Conservation (phyloP, 2,113 vertebrate genomes). For the Saccopteryx bilineata region DNA sequence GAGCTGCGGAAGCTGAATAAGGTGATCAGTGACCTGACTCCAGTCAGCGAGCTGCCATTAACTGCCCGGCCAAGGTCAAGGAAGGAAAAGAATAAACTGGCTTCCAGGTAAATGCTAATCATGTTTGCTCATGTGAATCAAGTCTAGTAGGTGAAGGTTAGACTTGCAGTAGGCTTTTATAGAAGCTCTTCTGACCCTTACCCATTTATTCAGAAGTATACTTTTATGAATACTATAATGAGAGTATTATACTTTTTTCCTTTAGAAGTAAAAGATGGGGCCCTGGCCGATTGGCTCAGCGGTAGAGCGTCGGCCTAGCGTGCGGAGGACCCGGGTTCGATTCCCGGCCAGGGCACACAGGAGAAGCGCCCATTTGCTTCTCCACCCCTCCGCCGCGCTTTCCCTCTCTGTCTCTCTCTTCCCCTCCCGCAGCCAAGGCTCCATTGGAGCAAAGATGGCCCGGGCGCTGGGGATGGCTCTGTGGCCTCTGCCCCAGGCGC, state of each 20-base stretch:
- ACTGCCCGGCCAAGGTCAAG: conserved; percentile 97
- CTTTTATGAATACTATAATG: conserved; percentile 41
- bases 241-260: conserved; percentile 52
- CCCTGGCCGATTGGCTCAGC: too few relatives aligned
- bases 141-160: conserved; percentile 40
- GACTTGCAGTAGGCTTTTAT: not conserved
- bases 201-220: conserved; percentile 50
- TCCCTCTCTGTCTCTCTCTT: too few relatives aligned
- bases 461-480: too few relatives aligned
- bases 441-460: too few relatives aligned
- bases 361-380: too few relatives aligned
- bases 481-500: too few relatives aligned
- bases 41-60: conserved; percentile 97
- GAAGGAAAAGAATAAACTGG: conserved; percentile 99
- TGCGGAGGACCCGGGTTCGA: too few relatives aligned
- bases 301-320: too few relatives aligned
- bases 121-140: not conserved
- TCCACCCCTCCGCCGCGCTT: too few relatives aligned
- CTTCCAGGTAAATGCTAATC: conserved; percentile 92
- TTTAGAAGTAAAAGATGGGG: conserved; percentile 37
- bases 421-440: too few relatives aligned
- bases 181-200: not conserved
- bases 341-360: too few relatives aligned
- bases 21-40: conserved; percentile 98
- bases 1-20: conserved; percentile 98